Percentiles rank a stretch among this genome's conserved stretches.
These are phyloP conservation scores for Actinia tenebrosa DNA, from an alignment of 64 coral and sea anemone genomes.

Conservation along the genomic window DNA sequence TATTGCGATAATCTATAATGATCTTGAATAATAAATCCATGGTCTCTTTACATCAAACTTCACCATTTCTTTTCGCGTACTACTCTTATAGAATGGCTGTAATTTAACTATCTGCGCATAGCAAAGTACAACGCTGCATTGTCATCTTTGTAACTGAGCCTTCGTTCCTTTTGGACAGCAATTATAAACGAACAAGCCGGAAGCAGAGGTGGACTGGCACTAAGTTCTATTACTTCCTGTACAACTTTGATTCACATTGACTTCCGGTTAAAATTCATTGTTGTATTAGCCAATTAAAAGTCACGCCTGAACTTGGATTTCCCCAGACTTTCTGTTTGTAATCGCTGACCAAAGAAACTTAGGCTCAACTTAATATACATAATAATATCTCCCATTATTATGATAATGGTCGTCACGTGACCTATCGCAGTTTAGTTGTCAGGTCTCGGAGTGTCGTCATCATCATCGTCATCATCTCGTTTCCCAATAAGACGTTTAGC, in stretches of 20 bases:
- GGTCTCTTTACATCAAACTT: neutral
- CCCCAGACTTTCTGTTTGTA: too few relatives aligned
- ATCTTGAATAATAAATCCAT: neutral
- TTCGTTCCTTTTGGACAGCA: neutral
- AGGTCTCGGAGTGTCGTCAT: conserved; percentile 62
- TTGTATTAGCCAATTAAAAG: neutral
- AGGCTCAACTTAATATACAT: neutral
- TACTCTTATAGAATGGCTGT: neutral
- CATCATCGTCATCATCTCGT: conserved; percentile 39
- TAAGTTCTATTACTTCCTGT: too few relatives aligned
- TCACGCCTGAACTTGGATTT: neutral
- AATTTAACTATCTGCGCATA: neutral
- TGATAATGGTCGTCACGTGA: neutral
- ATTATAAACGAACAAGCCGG: too few relatives aligned
- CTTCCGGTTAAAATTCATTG: neutral
- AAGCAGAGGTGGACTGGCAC: too few relatives aligned
- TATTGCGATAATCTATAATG: too few relatives aligned
- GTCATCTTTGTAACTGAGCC: neutral
- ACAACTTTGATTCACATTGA: too few relatives aligned
- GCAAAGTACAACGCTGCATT: neutral
- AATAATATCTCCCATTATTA: neutral
- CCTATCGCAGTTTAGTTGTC: conserved; percentile 12
- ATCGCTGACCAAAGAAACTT: neutral
- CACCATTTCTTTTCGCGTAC: neutral
- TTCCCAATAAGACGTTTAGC: conserved; percentile 59